Evolutionary conservation across 2,113 vertebrate species (phyloP).

Genomic region (Phyllostomus hastatus): DNA sequence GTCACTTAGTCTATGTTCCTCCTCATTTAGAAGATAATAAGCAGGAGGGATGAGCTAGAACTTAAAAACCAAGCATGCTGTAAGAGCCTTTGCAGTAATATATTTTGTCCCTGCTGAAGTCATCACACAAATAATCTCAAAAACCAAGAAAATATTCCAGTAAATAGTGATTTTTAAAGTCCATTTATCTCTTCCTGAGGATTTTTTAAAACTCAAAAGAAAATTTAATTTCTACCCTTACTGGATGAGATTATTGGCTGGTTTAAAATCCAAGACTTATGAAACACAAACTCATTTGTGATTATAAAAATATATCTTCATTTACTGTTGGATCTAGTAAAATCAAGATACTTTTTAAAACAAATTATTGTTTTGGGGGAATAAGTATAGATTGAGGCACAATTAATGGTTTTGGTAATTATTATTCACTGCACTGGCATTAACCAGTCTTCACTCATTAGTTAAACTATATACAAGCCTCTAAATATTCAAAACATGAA

Average conservation of each 20-base stretch:
- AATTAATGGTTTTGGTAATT: conserved; percentile 18
- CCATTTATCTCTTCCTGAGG: not conserved
- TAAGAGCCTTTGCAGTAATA: not conserved
- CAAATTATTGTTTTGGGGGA: not conserved
- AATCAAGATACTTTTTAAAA: conserved; percentile 9
- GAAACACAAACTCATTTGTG: conserved; percentile 3
- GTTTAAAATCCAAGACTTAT: not conserved
- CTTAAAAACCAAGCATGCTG: not conserved
- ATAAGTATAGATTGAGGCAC: not conserved
- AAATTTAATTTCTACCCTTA: not conserved
- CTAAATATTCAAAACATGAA: conserved; percentile 79
- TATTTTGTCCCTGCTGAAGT: conserved; percentile 10
- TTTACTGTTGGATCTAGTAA: not conserved
- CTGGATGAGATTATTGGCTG: not conserved
- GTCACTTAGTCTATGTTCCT: not conserved
- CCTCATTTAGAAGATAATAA: not conserved
- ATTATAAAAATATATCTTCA: conserved; percentile 3
- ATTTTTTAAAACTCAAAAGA: not conserved
- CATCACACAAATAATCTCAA: not conserved
- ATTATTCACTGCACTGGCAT: not conserved
- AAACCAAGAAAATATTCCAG: not conserved
- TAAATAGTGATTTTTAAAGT: not conserved
- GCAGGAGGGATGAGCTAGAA: not conserved
- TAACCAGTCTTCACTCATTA: conserved; percentile 29
- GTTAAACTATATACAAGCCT: conserved; percentile 33